A percentile compares a stretch with the other conserved stretches of the same genome.
Evolutionary conservation across 2,113 vertebrate species (phyloP).

Genomic region (Vulpes vulpes): DNA sequence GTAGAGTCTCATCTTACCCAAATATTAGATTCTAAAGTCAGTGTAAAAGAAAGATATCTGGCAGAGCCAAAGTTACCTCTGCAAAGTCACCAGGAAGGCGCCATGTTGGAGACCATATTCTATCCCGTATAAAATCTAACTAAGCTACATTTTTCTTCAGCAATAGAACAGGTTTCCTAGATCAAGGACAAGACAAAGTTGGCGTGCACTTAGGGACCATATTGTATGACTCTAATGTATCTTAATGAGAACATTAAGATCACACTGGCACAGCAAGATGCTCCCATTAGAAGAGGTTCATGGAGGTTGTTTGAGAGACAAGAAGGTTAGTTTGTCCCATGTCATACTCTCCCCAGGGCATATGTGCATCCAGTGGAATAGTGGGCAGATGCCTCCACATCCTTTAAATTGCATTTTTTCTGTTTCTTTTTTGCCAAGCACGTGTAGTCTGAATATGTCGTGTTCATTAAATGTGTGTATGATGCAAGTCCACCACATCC

Average conservation of each 20-base stretch:
- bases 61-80: neutral
- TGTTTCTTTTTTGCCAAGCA: constrained; percentile 27
- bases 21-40: neutral
- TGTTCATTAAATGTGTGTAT: constrained; percentile 24
- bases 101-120: neutral
- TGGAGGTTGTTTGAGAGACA: neutral
- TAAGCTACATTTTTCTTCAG: neutral
- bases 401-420: neutral
- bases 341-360: neutral
- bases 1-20: neutral
- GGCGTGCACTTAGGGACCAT: neutral
- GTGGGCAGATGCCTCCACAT: neutral
- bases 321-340: neutral
- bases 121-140: neutral
- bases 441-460: neutral
- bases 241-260: neutral
- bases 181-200: neutral
- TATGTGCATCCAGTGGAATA: rapidly evolving
- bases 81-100: neutral
- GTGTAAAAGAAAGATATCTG: neutral
- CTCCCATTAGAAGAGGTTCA: neutral
- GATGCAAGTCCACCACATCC: neutral
- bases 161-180: neutral
- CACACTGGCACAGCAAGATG: neutral
- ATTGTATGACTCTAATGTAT: neutral